Conservation (phyloP, 2,797 vertebrate species). For the Hybognathus amarus region DNA sequence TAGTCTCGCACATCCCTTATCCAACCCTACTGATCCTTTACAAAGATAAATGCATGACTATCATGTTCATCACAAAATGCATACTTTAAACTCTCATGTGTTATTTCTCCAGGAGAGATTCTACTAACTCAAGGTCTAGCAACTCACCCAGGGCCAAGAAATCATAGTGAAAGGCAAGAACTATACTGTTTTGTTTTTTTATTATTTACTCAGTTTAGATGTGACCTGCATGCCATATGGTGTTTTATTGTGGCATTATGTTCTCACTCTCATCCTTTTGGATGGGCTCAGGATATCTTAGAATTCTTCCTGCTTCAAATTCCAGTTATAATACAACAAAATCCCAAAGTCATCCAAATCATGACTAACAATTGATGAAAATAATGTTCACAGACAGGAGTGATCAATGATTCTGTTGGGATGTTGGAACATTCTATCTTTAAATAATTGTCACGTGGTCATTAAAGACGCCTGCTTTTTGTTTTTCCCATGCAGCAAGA, state of each 20-base stretch:
- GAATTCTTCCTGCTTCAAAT: neutral
- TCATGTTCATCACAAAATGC: neutral
- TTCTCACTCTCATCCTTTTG: neutral
- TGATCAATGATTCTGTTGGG: constrained; percentile 68
- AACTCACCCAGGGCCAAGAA: constrained; percentile 75
- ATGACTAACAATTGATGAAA: constrained; percentile 55
- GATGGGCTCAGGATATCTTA: neutral
- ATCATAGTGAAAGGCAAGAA: constrained; percentile 81
- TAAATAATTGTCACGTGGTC: neutral
- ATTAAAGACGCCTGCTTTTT: constrained; percentile 9
- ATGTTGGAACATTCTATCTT: neutral
- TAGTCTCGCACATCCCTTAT: neutral
- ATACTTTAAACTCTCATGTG: neutral
- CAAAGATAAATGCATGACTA: neutral
- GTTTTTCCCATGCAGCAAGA: constrained; percentile 73
- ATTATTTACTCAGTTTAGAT: constrained; percentile 3
- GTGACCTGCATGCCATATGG: constrained; percentile 2
- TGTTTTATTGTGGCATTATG: neutral
- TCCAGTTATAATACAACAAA: neutral
- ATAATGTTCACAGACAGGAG: constrained; percentile 73
- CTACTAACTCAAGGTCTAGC: constrained; percentile 79
- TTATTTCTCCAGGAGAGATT: constrained; percentile 80
- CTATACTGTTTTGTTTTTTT: constrained; percentile 9
- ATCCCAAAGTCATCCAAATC: neutral
- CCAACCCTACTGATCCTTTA: neutral